Base-by-base conservation (phyloP, 2,888 invertebrate genomes). In the Perithous albicinctus region DNA sequence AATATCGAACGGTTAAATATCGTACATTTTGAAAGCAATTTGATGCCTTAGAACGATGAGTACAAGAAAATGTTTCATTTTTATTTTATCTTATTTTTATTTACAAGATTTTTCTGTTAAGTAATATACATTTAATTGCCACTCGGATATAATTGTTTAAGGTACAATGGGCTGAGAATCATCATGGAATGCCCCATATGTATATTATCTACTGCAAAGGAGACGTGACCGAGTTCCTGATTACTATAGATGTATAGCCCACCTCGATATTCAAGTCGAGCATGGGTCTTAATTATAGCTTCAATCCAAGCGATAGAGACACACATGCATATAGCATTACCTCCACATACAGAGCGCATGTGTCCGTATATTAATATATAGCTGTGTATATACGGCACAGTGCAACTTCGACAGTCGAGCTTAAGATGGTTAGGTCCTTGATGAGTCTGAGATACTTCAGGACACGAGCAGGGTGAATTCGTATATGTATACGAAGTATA, bases 361-460 rank as follows among this genome's bases (percentile, higher is more conserved):
- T 26, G 29, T 38, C 61, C 15, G 54, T 48, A 7, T 74, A 51
- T 59, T 12, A 12, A 29, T 41, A 15, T 38, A 67, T n/a, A n/a
- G 18, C 18, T 41, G 41, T 38, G 1, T 4, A 41, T n/a, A 12
- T 26, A 18, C 20, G 80, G 67, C 61, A 73, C 67, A 80, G 43
- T 78, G 77, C 64, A 75, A 76, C 59, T 84, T 84, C 85, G 87
- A 88, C 85, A 69, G 84, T 75, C 85, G 84, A 80, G 82, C 85
- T 86, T 86, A 88, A 87, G 87, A 87, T 85, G 86, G 85, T 88
- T 87, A 86, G 79, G 20, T 18, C 81, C 87, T 86, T 88, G 90
- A 90, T 90, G 90, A 90, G 88, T 87, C 85, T 82, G 87, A 82
- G 85, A 87, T 87, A 85, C 85, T 84, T 84, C 79, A 79, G 78